A percentile compares a stretch with the other conserved stretches of the same genome.
These are phyloP conservation scores for Tursiops truncatus DNA, from an alignment of 2,113 vertebrate species.

Conservation along the genomic window DNA sequence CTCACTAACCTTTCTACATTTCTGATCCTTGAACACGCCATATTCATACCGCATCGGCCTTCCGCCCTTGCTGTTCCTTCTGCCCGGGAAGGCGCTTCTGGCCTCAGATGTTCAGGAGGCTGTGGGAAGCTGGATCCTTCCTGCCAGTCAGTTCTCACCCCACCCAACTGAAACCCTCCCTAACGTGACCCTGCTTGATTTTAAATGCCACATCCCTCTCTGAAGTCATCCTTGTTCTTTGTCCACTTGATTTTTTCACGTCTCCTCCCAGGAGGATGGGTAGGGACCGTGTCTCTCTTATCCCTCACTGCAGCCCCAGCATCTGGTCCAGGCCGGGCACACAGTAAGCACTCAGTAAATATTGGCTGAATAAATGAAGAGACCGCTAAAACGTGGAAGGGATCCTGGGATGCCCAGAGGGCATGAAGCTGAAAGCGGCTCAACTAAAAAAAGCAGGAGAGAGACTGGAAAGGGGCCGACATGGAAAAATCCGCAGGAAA, in stretches of 20 bases:
- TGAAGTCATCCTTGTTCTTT: background rate
- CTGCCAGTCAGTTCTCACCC: too few relatives aligned
- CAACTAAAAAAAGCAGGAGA: background rate
- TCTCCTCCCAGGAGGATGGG: background rate
- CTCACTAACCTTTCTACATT: background rate
- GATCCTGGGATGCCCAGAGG: background rate
- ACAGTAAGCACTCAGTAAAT: background rate
- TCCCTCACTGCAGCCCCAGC: background rate
- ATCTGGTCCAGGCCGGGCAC: rapidly evolving
- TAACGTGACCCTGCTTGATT: background rate
- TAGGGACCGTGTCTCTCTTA: background rate
- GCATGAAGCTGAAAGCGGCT: background rate
- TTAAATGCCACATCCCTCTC: background rate
- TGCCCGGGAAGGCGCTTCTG: background rate
- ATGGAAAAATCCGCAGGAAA: background rate
- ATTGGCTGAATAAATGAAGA: background rate
- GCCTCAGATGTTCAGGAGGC: background rate
- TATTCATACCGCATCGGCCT: rapidly evolving
- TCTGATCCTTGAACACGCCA: background rate
- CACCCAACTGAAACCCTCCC: background rate
- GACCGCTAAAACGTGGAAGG: background rate
- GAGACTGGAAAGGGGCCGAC: too few relatives aligned
- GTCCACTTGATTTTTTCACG: background rate
- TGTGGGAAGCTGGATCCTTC: background rate
- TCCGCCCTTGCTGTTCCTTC: background rate